Evolutionary conservation across 2,888 invertebrate species (phyloP), one percentile per base, ranked within the genome.

Genomic region (Ectemnius continuus): DNA sequence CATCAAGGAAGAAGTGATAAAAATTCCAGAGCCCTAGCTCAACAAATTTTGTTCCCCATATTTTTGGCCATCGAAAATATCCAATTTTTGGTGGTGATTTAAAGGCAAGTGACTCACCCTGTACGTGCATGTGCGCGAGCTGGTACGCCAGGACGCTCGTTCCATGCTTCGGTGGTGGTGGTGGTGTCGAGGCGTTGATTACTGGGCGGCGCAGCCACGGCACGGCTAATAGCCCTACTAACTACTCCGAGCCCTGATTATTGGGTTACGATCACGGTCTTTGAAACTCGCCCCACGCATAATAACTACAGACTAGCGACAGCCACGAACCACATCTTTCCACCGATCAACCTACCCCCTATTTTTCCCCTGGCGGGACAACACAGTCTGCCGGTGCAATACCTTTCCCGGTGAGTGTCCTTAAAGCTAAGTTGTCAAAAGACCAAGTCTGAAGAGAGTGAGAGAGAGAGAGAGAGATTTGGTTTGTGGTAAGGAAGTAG

Each of bases 161-260:
- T 66, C 66, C 72, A 64, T 75, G 75, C 61, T 36, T 65, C 73
- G 20, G 60, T 46, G 66, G 47, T 67, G 20, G 60, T 46, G 66
- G 47, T 67, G 20, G 58, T 18, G 67, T 20, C 70, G 56, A 71
- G 76, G 78, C 75, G 82, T 82, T 84, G 83, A 84, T 83, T 82
- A 82, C 81, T 80, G 83, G 80, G 79, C 81, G 83, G 79, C 75
- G 69, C 70, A 70, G 66, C 80, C 68, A 71, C 78, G 76, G 36
- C 8, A 70, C 65, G 74, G 75, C 77, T 83, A 83, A 83, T 81
- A 83, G 81, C 76, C 73, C 76, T 73, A 62, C 80, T 83, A 84
- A 83, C 83, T 83, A 83, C 80, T 76, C 78, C 18, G 74, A 73
- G 73, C 73, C 77, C 80, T 81, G 83, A 83, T 83, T 83, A 81